These are phyloP conservation scores for Albula goreensis DNA, from an alignment of 2,113 vertebrate species.

Conservation along the genomic window DNA sequence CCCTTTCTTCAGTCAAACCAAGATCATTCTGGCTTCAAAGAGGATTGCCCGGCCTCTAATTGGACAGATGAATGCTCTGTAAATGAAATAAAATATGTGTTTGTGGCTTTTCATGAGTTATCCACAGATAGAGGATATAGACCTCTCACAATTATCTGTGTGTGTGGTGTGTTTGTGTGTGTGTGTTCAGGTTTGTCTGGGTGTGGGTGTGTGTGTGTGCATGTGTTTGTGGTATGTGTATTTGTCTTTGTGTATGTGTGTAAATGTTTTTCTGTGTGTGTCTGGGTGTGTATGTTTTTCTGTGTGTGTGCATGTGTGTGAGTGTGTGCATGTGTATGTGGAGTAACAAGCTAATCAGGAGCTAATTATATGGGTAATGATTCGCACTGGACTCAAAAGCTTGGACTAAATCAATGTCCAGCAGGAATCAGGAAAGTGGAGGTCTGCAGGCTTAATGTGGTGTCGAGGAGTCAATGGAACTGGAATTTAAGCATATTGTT, in stretches of 20 bases:
- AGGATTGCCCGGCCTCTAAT: background rate
- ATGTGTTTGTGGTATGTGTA: too few species aligned
- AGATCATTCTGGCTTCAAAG: background rate
- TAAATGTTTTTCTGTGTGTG: background rate
- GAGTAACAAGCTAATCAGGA: slow-evolving; percentile 37
- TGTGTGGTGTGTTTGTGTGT: background rate
- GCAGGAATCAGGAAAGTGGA: background rate
- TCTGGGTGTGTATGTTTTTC: background rate
- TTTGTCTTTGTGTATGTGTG: too few species aligned
- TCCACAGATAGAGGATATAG: too few species aligned
- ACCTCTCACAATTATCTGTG: background rate
- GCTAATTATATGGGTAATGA: slow-evolving; percentile 30
- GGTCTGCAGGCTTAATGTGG: background rate
- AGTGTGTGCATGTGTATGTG: background rate
- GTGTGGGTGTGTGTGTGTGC: too few species aligned
- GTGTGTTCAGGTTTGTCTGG: too few species aligned
- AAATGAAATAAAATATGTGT: slow-evolving; percentile 1
- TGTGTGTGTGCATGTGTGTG: background rate
- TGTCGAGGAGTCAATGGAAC: background rate
- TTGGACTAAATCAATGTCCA: slow-evolving; percentile 26
- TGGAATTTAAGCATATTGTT: background rate
- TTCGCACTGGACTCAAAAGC: slow-evolving; percentile 13
- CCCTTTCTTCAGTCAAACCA: background rate
- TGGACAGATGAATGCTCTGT: slow-evolving; percentile 5
- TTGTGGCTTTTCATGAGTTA: background rate